phyloP scores from a whole-genome alignment of 1,140 invertebrate genomes.

The Solenopsis fugax region DNA sequence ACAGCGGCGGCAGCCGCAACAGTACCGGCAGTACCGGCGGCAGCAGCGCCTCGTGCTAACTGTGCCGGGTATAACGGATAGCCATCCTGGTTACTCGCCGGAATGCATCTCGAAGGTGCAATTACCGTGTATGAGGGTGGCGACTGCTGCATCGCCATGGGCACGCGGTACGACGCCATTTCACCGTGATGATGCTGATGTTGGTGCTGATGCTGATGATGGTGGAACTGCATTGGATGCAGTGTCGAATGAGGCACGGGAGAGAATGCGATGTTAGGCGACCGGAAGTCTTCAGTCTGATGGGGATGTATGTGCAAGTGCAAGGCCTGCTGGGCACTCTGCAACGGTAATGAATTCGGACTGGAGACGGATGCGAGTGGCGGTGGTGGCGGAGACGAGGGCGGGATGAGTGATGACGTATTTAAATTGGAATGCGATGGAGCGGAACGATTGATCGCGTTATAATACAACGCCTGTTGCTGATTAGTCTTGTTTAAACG shows the following conservation, averaged over 20 bases:
- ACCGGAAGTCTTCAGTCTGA: slow-evolving; percentile 81
- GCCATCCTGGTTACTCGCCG: slow-evolving; percentile 48
- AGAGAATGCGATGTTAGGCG: slow-evolving; percentile 55
- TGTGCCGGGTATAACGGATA: slow-evolving; percentile 47
- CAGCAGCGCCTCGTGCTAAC: not conserved
- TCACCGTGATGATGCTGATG: slow-evolving; percentile 65
- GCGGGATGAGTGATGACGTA: slow-evolving; percentile 27
- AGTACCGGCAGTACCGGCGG: not conserved
- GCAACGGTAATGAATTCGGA: slow-evolving; percentile 49
- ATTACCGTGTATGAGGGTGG: slow-evolving; percentile 76
- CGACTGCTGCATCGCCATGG: slow-evolving; percentile 34
- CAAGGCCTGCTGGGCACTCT: slow-evolving; percentile 56
- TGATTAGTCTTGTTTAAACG: slow-evolving; percentile 74
- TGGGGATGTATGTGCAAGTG: slow-evolving; percentile 83
- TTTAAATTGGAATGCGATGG: slow-evolving; percentile 58
- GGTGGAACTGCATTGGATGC: slow-evolving; percentile 71
- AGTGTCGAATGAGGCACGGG: slow-evolving; percentile 49
- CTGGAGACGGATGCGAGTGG: slow-evolving; percentile 47
- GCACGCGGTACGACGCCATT: slow-evolving; percentile 62
- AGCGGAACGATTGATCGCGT: slow-evolving; percentile 72
- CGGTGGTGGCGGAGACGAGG: slow-evolving; percentile 28
- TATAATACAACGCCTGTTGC: slow-evolving; percentile 74
- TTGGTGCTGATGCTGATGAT: slow-evolving; percentile 68
- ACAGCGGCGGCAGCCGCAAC: not conserved
- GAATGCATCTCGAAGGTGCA: slow-evolving; percentile 72